Percentiles rank a stretch among this genome's conserved stretches.
Evolutionary conservation across 2,888 invertebrate genomes (phyloP).

Genomic region (Cepaea hortensis): DNA sequence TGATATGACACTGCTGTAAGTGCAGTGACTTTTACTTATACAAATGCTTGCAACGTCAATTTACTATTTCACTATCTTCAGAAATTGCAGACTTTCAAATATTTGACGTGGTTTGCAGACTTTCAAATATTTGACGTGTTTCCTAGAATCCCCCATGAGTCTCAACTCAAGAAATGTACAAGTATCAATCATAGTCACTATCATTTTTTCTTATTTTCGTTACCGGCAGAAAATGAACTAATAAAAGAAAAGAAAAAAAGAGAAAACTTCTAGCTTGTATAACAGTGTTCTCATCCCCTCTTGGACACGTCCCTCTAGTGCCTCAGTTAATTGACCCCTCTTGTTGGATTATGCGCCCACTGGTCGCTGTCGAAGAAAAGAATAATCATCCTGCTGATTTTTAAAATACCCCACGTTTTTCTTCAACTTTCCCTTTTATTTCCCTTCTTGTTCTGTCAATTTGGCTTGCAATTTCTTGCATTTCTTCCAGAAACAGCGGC

Average conservation of each 20-base stretch:
- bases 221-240: too few relatives aligned
- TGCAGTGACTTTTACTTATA: too few relatives aligned
- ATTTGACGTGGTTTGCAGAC: background rate
- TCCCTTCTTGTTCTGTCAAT: slow-evolving; percentile 30
- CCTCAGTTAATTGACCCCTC: slow-evolving; percentile 37
- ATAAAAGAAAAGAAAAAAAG: background rate
- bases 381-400: slow-evolving; percentile 28
- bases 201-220: too few relatives aligned
- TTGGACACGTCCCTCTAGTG: slow-evolving; percentile 27
- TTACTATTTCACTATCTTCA: too few relatives aligned
- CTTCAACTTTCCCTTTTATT: background rate
- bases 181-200: background rate
- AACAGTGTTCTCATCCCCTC: slow-evolving; percentile 25
- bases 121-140: too few relatives aligned
- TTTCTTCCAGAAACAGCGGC: slow-evolving; percentile 41
- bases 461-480: slow-evolving; percentile 41
- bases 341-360: slow-evolving; percentile 32
- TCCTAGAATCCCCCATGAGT: background rate
- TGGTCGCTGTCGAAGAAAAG: slow-evolving; percentile 36
- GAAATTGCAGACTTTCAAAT: too few relatives aligned
- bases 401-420: slow-evolving; percentile 3
- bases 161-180: too few relatives aligned
- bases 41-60: too few relatives aligned
- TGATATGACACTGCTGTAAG: too few relatives aligned
- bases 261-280: background rate